Base-by-base conservation (phyloP, 1,140 invertebrate genomes). In the Drosophila lacertosa region DNA sequence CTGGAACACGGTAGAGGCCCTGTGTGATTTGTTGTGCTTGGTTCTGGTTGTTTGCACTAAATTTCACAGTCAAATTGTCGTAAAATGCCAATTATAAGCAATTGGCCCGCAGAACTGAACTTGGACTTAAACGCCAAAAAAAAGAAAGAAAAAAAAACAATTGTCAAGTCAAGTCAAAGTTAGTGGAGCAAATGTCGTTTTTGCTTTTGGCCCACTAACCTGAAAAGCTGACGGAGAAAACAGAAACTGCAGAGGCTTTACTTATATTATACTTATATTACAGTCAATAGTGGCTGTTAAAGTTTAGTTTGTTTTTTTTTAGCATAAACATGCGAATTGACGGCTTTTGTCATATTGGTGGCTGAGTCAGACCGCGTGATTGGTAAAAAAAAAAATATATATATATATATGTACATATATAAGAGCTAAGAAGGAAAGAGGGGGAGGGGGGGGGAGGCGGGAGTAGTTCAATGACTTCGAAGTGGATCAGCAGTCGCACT, bases 61-160 rank as follows among this genome's bases (percentile, higher is more conserved):
- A 82, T 82, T 88, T 82, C 77, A 78, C 77, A 82, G 77, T n/a
- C 58, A 88, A 82, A 88, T 88, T 64, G 58, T 64, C 51, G 77
- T 77, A 75, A 65, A 72, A 75, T 88, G 75, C 65, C 82, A 88
- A 86, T 86, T 86, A 86, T 54, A 77, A 68, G 74, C 82, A 88
- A 86, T 86, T 86, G 78, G 57, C 54, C 51, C 71, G 50, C 37
- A 45, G 35, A n/a, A n/a, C n/a, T 74, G 69, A 86, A 88, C 81
- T 69, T 66, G 63, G 47, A 40, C 67, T 29, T 7, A 9, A 7
- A 29, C 26, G 26, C 26, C 26, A 29, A 29, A n/a, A n/a, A n/a
- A n/a, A n/a, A n/a, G n/a, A n/a, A n/a, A n/a, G n/a, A n/a, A n/a
- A n/a, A n/a, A n/a, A n/a, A n/a, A n/a, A 22, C 42, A 24, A 7